Percentiles rank a stretch among this genome's conserved stretches.
Evolutionary conservation across 2,888 invertebrate genomes (phyloP).

Genomic region (Uropetala carovei): DNA sequence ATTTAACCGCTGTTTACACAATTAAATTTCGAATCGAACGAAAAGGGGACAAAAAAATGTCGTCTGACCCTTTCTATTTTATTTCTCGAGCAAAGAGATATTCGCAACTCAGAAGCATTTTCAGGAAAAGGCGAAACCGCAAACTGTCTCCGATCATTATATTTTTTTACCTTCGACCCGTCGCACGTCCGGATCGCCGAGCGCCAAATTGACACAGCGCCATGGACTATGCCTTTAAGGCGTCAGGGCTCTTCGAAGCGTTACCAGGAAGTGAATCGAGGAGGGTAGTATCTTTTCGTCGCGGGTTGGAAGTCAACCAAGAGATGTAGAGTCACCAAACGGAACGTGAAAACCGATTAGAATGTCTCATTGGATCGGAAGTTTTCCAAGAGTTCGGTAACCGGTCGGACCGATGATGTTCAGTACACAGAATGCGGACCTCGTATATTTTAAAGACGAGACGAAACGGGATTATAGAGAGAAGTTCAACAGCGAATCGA

Average conservation of each 20-base stretch:
- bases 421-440: too few relatives aligned
- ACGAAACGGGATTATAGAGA: too few relatives aligned
- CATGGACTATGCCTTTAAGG: neutral
- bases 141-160: neutral
- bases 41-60: too few relatives aligned
- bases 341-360: neutral
- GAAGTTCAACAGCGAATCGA: too few relatives aligned
- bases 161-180: neutral
- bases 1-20: too few relatives aligned
- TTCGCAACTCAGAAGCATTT: too few relatives aligned
- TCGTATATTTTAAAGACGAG: too few relatives aligned
- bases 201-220: neutral
- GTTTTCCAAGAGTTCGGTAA: neutral
- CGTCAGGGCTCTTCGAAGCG: neutral
- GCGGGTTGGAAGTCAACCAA: slow-evolving; percentile 1
- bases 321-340: neutral
- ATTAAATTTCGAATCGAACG: too few relatives aligned
- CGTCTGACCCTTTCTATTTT: too few relatives aligned
- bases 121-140: neutral
- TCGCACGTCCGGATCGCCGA: neutral
- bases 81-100: too few relatives aligned
- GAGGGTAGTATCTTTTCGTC: neutral
- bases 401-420: neutral
- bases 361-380: neutral
- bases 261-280: slow-evolving; percentile 10